These are phyloP conservation scores for Sphaeridia pumilis DNA, from an alignment of 2,888 invertebrate species.

Conservation along the genomic window DNA sequence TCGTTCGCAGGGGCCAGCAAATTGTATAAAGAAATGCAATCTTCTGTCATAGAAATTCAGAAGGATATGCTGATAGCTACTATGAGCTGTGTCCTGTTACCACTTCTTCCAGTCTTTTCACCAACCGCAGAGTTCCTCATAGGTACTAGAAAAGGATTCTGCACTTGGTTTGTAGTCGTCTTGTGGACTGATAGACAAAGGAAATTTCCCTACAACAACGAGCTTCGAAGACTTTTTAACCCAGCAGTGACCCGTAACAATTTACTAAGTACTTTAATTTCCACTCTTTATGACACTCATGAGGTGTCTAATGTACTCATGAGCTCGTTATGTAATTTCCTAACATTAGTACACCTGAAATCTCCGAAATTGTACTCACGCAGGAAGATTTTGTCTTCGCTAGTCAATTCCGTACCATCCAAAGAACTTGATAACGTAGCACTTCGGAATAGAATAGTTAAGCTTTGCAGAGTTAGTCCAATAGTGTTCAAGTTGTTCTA, in stretches of 20 bases:
- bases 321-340: slow-evolving; percentile 13
- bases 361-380: background rate
- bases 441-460: slow-evolving; percentile 19
- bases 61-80: too few species aligned
- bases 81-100: too few species aligned
- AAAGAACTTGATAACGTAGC: slow-evolving; percentile 22
- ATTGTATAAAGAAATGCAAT: too few species aligned
- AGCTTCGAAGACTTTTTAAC: background rate
- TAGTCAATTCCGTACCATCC: slow-evolving; percentile 24
- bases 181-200: background rate
- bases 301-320: background rate
- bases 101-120: too few species aligned
- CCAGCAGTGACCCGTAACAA: background rate
- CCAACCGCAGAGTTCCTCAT: too few species aligned
- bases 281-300: too few species aligned
- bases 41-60: too few species aligned
- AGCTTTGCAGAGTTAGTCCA: slow-evolving; percentile 21
- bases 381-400: slow-evolving; percentile 14
- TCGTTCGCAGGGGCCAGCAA: too few species aligned
- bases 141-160: background rate
- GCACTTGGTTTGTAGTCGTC: slow-evolving; percentile 5
- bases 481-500: slow-evolving; percentile 19
- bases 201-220: slow-evolving; percentile 1
- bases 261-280: too few species aligned
- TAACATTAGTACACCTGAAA: slow-evolving; percentile 7